Percentiles rank a stretch among this genome's conserved stretches.
These are phyloP conservation scores for Myodes glareolus DNA, from an alignment of 2,113 vertebrate species.

Conservation along the genomic window DNA sequence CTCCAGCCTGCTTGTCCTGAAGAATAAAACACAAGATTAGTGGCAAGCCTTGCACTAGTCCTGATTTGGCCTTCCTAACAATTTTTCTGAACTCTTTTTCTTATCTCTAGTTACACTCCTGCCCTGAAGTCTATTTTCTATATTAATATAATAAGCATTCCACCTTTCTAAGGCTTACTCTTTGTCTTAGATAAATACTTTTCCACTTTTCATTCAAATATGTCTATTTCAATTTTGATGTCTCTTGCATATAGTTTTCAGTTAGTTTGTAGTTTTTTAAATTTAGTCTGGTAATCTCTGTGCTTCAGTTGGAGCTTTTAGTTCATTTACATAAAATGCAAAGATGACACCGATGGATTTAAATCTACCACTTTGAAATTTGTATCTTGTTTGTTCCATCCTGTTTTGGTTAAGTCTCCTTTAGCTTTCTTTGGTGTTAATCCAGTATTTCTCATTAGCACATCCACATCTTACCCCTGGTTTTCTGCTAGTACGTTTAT, in stretches of 20 bases:
- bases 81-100: background rate
- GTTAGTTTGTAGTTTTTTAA: background rate
- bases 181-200: constrained; percentile 34
- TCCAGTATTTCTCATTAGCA: constrained; percentile 6
- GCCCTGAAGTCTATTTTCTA: background rate
- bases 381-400: background rate
- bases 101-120: background rate
- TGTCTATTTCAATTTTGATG: background rate
- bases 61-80: background rate
- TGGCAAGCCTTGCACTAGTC: background rate
- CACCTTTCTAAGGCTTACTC: background rate
- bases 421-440: background rate
- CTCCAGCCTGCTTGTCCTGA: background rate
- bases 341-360: background rate
- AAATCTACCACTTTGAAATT: background rate
- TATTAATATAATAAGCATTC: background rate
- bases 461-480: background rate
- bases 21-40: background rate
- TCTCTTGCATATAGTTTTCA: background rate
- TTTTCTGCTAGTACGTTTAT: background rate
- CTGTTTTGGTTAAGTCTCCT: background rate
- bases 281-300: background rate
- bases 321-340: constrained; percentile 35
- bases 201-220: background rate
- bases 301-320: constrained; percentile 27